Evolutionary conservation across 2,888 invertebrate species (phyloP), one percentile per base, ranked within the genome.

Genomic region (Drosophila macrospina): DNA sequence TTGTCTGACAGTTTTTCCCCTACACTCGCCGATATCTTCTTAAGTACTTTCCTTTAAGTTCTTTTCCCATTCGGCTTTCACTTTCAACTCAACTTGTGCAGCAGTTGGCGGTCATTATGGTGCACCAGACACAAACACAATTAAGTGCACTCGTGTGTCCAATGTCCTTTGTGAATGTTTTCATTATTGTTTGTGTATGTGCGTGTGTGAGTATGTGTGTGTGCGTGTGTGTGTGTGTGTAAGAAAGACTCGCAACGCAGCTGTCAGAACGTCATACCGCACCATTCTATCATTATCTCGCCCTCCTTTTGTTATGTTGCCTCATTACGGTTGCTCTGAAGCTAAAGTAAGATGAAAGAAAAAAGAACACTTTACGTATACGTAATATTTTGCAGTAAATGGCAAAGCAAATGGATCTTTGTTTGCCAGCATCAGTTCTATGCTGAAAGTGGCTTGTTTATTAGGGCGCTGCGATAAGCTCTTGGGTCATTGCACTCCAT

Each of bases 331-430:
- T 44, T 51, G 39, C 51, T 34, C 28, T 50, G 47, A 63, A 51
- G 63, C 66, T 50, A 16, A 20, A 48, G 26, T 8, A 59, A 56
- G 51, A 6, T 39, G 42, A 37, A 36, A 61, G 45, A n/a, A 39
- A 44, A 32, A 47, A 45, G 15, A 44, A 50, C 64, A 67, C 69
- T 68, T 66, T 66, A 63, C 88, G 79, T 81, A 74, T 88, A 82
- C 76, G 86, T 69, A 69, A 82, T 81, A 74, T 69, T 78, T 65
- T 67, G 66, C 65, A 74, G 74, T 69, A 69, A 72, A 85, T 74
- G 68, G 54, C 69, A 68, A 24, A 48, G 71, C 69, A 85, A 83
- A 85, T 88, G 67, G 72, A 64, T 71, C 88, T 86, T 88, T 83
- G 83, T 86, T 82, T 72, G 83, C 62, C 56, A 62, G 45, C 54